Percentiles rank a stretch among this genome's conserved stretches.
These are phyloP conservation scores for Gasterosteus nipponicus DNA, from an alignment of 2,113 vertebrate genomes.

Conservation along the genomic window DNA sequence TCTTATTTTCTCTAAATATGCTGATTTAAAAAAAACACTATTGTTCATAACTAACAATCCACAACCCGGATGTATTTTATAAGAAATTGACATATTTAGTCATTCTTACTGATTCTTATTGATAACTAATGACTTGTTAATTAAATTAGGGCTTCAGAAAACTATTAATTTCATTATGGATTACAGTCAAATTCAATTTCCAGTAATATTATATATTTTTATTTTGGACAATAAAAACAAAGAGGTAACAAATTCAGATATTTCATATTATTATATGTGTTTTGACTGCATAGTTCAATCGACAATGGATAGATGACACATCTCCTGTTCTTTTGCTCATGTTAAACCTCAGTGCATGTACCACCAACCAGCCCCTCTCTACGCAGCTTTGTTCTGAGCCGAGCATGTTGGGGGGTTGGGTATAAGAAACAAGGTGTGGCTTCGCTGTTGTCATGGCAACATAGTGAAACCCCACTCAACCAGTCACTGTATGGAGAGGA, in stretches of 20 bases:
- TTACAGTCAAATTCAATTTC: neutral
- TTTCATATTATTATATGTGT: neutral
- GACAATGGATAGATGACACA: neutral
- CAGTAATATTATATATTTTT: neutral
- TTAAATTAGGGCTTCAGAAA: neutral
- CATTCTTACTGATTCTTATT: neutral
- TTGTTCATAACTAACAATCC: neutral
- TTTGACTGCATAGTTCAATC: neutral
- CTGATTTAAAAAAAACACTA: no score
- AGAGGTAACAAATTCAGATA: neutral
- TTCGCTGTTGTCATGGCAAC: slow-evolving; percentile 76
- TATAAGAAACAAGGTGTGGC: slow-evolving; percentile 60
- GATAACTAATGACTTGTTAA: neutral
- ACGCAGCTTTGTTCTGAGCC: slow-evolving; percentile 34
- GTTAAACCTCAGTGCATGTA: slow-evolving; percentile 33
- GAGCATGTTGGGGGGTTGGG: slow-evolving; percentile 56
- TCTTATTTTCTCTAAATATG: no score
- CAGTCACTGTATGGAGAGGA: slow-evolving; percentile 19
- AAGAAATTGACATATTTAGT: neutral
- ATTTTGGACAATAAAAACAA: neutral
- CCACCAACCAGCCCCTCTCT: slow-evolving; percentile 32
- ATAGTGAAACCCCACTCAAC: slow-evolving; percentile 52
- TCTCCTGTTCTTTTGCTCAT: slow-evolving; percentile 13
- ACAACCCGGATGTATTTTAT: neutral
- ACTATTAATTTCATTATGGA: neutral